Conservation (phyloP, 35 echinoderm and acorn worm genomes). For the Holothuria glaberrima region DNA sequence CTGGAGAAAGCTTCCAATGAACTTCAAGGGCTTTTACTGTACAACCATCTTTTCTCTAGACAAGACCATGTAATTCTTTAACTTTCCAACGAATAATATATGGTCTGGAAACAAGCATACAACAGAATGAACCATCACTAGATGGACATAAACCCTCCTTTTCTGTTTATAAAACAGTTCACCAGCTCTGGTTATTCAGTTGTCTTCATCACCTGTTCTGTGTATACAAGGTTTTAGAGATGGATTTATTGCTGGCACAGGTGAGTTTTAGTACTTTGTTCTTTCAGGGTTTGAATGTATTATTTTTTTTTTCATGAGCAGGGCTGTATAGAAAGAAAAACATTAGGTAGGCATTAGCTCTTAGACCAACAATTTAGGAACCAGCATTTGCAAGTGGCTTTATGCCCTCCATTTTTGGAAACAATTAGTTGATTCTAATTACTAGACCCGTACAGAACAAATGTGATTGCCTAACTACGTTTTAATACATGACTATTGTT, state of each 20-base stretch:
- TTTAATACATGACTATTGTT: no score
- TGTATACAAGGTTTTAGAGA: constrained; percentile 67
- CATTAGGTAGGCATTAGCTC: no score
- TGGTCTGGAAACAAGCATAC: not conserved
- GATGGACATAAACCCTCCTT: not conserved
- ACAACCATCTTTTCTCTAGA: not conserved
- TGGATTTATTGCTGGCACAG: constrained; percentile 80
- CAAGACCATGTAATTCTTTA: not conserved
- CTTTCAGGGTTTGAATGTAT: no score
- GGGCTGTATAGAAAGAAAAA: no score
- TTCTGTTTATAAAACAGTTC: constrained; percentile 20
- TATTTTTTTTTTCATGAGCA: no score
- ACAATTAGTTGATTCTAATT: no score
- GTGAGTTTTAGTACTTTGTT: constrained; percentile 45
- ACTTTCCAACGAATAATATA: not conserved
- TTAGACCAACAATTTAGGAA: no score
- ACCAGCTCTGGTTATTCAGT: constrained; percentile 53
- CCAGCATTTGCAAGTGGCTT: no score
- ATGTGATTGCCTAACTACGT: no score
- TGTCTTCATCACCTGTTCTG: constrained; percentile 79
- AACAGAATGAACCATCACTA: not conserved
- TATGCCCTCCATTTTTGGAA: no score
- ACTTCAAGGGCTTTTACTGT: not conserved
- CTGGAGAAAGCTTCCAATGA: no score
- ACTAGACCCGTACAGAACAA: no score